Evolutionary conservation across 1,140 invertebrate species (phyloP).

Genomic region (Heliothis subflexa): DNA sequence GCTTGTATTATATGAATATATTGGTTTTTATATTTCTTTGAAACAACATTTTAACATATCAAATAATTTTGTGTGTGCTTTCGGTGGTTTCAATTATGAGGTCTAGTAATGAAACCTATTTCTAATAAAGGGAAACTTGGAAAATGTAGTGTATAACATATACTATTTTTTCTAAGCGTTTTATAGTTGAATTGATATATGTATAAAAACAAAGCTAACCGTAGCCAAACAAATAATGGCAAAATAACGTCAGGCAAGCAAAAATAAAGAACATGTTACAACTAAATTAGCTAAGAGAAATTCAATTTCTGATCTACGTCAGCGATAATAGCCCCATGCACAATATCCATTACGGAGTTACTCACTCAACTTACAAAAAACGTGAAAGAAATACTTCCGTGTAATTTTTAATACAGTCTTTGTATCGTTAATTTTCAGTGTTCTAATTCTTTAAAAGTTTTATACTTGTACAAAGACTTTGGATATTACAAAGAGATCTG

Average conservation of each 20-base stretch:
- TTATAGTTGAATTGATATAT: too few relatives aligned
- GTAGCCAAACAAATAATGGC: background rate
- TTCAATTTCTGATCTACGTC: background rate
- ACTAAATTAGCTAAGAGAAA: conserved; percentile 11
- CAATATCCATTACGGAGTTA: conserved; percentile 27
- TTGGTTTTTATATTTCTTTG: conserved; percentile 12
- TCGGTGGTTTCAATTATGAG: conserved; percentile 1
- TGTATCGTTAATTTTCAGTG: background rate
- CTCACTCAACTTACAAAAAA: background rate
- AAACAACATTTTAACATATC: conserved; percentile 2
- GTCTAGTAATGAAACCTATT: conserved; percentile 11
- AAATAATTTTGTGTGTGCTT: conserved; percentile 25
- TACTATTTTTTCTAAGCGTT: too few relatives aligned
- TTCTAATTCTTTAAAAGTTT: background rate
- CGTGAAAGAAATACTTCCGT: background rate
- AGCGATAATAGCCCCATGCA: conserved; percentile 29
- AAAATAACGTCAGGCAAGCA: background rate
- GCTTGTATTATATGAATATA: conserved; percentile 24
- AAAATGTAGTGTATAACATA: too few relatives aligned
- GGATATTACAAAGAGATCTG: background rate
- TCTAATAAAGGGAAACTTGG: too few relatives aligned
- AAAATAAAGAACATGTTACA: conserved; percentile 7
- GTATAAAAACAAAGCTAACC: background rate
- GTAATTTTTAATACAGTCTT: conserved; percentile 29
- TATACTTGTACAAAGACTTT: too few relatives aligned